Evolutionary conservation across 1,140 invertebrate genomes (phyloP).

Genomic region (Cydia splendana): DNA sequence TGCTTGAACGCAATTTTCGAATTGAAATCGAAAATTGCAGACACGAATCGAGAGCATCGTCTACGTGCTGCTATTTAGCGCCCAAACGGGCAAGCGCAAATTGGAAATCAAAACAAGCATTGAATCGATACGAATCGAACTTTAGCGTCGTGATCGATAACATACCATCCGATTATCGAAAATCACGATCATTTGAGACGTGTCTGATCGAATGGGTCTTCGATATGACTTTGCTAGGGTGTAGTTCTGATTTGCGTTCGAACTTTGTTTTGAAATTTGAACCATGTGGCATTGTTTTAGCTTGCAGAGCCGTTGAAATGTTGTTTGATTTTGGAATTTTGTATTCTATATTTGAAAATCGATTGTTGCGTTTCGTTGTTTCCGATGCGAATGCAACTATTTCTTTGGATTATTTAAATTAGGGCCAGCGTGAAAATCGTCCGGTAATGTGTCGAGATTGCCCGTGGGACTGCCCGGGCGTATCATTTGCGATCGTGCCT

Average conservation of each 20-base stretch:
- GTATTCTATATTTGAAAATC: constrained; percentile 41
- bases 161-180: constrained; percentile 69
- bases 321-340: constrained; percentile 36
- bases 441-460: constrained; percentile 75
- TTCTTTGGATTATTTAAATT: constrained; percentile 80
- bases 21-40: constrained; percentile 68
- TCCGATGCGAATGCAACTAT: constrained; percentile 65
- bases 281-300: constrained; percentile 41
- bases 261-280: constrained; percentile 43
- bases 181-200: constrained; percentile 72
- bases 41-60: constrained; percentile 48
- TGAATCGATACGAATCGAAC: constrained; percentile 75
- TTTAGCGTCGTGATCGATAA: constrained; percentile 76
- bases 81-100: constrained; percentile 75
- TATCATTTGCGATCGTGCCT: constrained; percentile 69
- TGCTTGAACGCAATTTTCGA: constrained; percentile 47
- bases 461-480: constrained; percentile 65
- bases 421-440: constrained; percentile 77
- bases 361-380: constrained; percentile 43
- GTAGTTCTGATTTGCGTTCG: constrained; percentile 35
- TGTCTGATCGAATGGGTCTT: neutral
- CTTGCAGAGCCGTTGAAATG: constrained; percentile 34
- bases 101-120: constrained; percentile 79
- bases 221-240: constrained; percentile 35
- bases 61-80: constrained; percentile 78